Evolutionary conservation across 2,888 invertebrate genomes (phyloP).

Genomic region (Melipona bicolor): DNA sequence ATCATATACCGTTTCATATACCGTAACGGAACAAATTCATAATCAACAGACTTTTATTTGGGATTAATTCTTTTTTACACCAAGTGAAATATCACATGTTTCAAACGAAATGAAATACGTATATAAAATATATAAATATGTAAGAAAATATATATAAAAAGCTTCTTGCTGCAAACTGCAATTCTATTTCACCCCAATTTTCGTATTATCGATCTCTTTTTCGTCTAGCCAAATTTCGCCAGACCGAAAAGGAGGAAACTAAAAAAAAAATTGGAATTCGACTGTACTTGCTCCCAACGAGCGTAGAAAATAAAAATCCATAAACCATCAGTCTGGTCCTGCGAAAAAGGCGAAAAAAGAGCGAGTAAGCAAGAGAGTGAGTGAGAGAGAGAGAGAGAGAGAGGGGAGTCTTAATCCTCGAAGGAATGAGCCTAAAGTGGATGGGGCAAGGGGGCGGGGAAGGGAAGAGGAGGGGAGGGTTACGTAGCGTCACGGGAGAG

Average conservation of each 20-base stretch:
- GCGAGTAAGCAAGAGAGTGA: background rate
- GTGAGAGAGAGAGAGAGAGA: too few relatives aligned
- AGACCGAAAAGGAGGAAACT: background rate
- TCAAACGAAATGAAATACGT: too few relatives aligned
- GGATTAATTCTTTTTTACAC: too few relatives aligned
- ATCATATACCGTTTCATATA: too few relatives aligned
- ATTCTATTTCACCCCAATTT: background rate
- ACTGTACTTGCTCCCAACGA: background rate
- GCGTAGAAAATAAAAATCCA: background rate
- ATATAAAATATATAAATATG: too few relatives aligned
- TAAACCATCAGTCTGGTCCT: background rate
- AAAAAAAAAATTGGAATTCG: background rate
- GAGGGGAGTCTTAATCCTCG: constrained; percentile 9
- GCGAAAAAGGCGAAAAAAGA: background rate
- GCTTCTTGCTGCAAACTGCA: too few relatives aligned
- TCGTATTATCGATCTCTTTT: background rate
- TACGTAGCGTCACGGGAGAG: constrained; percentile 7
- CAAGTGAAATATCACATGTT: too few relatives aligned
- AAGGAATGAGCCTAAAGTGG: constrained; percentile 19
- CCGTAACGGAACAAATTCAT: too few relatives aligned
- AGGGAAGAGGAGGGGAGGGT: background rate
- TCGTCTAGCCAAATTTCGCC: background rate
- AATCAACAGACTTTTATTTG: too few relatives aligned
- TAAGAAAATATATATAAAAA: too few relatives aligned
- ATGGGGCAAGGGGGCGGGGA: background rate